phyloP scores from a whole-genome alignment of 23 tunicate species.

The Ciona savignyi region DNA sequence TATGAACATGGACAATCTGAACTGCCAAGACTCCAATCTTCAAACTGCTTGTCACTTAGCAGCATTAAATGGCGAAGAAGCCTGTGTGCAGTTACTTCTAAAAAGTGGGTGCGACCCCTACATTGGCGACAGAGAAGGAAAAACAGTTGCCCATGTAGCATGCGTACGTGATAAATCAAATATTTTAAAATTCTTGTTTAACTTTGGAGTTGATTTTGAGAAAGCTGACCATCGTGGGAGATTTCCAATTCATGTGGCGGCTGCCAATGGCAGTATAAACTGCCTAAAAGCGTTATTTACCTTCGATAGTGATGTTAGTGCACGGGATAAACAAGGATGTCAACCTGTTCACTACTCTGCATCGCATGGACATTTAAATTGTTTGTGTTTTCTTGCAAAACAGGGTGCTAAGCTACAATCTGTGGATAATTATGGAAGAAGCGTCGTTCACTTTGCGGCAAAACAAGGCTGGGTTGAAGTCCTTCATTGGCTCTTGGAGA shows the following conservation, averaged over 20 bases:
- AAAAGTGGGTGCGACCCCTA: slow-evolving; percentile 42
- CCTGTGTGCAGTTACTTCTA: slow-evolving; percentile 19
- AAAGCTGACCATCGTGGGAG: slow-evolving; percentile 23
- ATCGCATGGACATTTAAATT: slow-evolving; percentile 21
- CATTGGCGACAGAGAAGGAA: slow-evolving; percentile 39
- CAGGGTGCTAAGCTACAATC: slow-evolving; percentile 63
- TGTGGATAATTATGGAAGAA: slow-evolving; percentile 21
- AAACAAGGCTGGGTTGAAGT: slow-evolving; percentile 33
- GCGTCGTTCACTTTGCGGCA: slow-evolving; percentile 33
- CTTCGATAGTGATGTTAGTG: slow-evolving; percentile 37
- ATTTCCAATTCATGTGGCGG: slow-evolving; percentile 42
- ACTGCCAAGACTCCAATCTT: slow-evolving; percentile 36
- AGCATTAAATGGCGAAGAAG: slow-evolving; percentile 44
- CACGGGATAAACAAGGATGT: slow-evolving; percentile 20
- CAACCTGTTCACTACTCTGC: slow-evolving; percentile 44
- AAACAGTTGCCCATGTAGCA: slow-evolving; percentile 28
- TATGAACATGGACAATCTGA: slow-evolving; percentile 16
- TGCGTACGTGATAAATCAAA: slow-evolving; percentile 24
- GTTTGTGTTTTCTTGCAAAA: slow-evolving; percentile 32
- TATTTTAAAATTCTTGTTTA: slow-evolving; percentile 22
- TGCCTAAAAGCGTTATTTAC: slow-evolving; percentile 14
- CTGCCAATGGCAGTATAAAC: slow-evolving; percentile 35
- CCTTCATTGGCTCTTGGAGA: slow-evolving; percentile 44
- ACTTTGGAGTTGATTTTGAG: slow-evolving; percentile 30
- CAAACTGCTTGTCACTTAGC: slow-evolving; percentile 46